Conservation (phyloP, 2,888 invertebrate genomes). For the Drosophila mayaguana region DNA sequence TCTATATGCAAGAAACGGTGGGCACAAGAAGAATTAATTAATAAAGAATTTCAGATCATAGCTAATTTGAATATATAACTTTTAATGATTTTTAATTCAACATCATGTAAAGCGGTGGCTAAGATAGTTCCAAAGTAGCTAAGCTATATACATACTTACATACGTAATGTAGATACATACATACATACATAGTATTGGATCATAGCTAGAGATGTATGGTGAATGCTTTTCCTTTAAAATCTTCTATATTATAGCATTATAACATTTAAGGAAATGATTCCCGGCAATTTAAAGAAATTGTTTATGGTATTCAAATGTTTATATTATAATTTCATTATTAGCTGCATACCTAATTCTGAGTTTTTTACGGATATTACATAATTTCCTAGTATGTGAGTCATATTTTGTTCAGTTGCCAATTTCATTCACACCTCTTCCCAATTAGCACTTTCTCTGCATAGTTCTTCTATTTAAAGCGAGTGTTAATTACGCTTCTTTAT, state of each 20-base stretch:
- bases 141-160: neutral
- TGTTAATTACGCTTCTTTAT: constrained; percentile 52
- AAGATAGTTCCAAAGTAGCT: neutral
- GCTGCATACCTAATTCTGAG: neutral
- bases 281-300: neutral
- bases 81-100: neutral
- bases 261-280: neutral
- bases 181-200: neutral
- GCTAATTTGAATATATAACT: neutral
- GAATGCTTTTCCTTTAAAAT: neutral
- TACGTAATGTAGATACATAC: too few relatives aligned
- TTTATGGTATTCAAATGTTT: neutral
- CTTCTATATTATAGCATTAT: neutral
- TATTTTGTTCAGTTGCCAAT: constrained; percentile 12
- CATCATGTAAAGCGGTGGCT: neutral
- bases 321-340: neutral
- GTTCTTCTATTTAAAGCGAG: constrained; percentile 24
- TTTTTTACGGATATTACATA: constrained; percentile 40
- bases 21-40: neutral
- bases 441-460: constrained; percentile 56
- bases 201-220: neutral
- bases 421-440: constrained; percentile 26
- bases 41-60: constrained; percentile 1
- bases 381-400: constrained; percentile 14
- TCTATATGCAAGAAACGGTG: neutral